Base-by-base conservation (phyloP, 1,140 invertebrate genomes). In the Hypothenemus hampei region DNA sequence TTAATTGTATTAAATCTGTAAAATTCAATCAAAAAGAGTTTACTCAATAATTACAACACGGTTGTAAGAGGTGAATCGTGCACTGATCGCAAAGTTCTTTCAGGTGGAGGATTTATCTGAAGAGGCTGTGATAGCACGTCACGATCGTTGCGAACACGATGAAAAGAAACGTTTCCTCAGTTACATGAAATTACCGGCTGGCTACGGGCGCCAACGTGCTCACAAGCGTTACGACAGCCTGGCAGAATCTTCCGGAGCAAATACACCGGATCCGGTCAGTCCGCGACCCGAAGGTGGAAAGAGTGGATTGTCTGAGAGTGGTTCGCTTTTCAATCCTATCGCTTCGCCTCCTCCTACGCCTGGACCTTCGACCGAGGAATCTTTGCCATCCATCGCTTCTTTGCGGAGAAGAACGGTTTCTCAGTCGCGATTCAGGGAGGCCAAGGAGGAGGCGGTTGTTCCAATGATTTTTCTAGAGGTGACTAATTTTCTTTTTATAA, bases 21-120 rank as follows among this genome's bases (percentile, higher is more conserved):
- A n/a, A n/a, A n/a, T n/a, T n/a, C n/a, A n/a, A n/a, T n/a, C n/a
- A n/a, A n/a, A n/a, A n/a, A n/a, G n/a, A n/a, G n/a, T n/a, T n/a
- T n/a, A n/a, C n/a, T n/a, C n/a, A n/a, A n/a, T n/a, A n/a, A n/a
- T n/a, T n/a, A n/a, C n/a, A n/a, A n/a, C n/a, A n/a, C n/a, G n/a
- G n/a, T n/a, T n/a, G n/a, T n/a, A n/a, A n/a, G n/a, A n/a, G n/a
- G n/a, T n/a, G n/a, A n/a, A n/a, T n/a, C n/a, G n/a, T n/a, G n/a
- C n/a, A n/a, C n/a, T n/a, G n/a, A n/a, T n/a, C n/a, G n/a, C n/a
- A n/a, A n/a, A n/a, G n/a, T n/a, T n/a, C n/a, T 31, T 1, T 31
- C 26, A 87, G 82, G 74, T 78, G 24, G 90, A 92, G 73, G 89
- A 92, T 71, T 69, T 90, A 52, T 84, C 83, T 11, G 89, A 93